These are phyloP conservation scores for Synergus gifuensis DNA, from an alignment of 2,888 invertebrate genomes.

Conservation along the genomic window DNA sequence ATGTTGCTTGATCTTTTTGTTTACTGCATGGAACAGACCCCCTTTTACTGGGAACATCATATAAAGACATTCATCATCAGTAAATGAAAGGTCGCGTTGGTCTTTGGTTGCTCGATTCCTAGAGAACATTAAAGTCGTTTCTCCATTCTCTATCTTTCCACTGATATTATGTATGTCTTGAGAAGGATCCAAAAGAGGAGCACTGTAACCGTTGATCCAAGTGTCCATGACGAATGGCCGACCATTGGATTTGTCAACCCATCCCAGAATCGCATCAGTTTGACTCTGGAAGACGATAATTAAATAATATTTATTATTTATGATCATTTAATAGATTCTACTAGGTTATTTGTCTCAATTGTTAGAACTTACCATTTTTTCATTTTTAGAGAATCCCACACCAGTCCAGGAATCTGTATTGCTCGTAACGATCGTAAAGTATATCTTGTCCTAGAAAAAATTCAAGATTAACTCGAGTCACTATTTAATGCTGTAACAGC, in stretches of 20 bases:
- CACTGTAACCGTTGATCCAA: slow-evolving; percentile 89
- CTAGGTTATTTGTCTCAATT: neutral
- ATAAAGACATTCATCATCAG: slow-evolving; percentile 89
- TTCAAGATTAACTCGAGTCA: slow-evolving; percentile 2
- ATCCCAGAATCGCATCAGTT: slow-evolving; percentile 93
- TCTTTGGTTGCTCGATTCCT: slow-evolving; percentile 89
- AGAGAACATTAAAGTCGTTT: slow-evolving; percentile 88
- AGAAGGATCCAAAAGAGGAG: slow-evolving; percentile 85
- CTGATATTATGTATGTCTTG: slow-evolving; percentile 87
- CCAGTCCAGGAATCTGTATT: slow-evolving; percentile 93
- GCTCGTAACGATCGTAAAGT: slow-evolving; percentile 88
- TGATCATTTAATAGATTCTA: neutral
- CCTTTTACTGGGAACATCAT: slow-evolving; percentile 93
- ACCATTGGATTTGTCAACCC: slow-evolving; percentile 89
- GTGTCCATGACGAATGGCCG: slow-evolving; percentile 93
- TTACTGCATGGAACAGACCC: slow-evolving; percentile 89
- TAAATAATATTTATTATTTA: neutral
- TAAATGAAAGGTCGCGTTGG: slow-evolving; percentile 88
- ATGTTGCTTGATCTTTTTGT: slow-evolving; percentile 92
- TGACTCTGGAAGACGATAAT: slow-evolving; percentile 81
- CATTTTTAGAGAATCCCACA: slow-evolving; percentile 91
- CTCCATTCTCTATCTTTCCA: slow-evolving; percentile 86
- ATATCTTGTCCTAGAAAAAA: slow-evolving; percentile 83
- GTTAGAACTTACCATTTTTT: slow-evolving; percentile 84
- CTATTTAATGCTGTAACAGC: neutral